These are phyloP conservation scores for Furnarius figulus DNA, from an alignment of 2,113 vertebrate species.

Conservation along the genomic window DNA sequence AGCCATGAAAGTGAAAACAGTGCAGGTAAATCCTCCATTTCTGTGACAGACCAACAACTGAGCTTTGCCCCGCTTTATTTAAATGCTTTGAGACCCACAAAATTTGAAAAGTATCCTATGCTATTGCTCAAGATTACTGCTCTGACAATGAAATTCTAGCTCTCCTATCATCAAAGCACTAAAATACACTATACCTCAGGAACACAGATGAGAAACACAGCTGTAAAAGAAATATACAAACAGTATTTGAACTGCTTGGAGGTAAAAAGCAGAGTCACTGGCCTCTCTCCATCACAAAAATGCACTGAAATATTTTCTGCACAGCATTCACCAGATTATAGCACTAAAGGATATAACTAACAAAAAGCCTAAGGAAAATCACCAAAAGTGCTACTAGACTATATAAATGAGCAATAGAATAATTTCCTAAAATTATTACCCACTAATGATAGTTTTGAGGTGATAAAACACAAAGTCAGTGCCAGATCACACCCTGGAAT, in stretches of 20 bases:
- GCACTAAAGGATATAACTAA: not conserved
- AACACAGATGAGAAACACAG: constrained; percentile 10
- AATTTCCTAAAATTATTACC: constrained; percentile 53
- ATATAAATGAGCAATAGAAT: constrained; percentile 34
- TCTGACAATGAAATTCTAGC: not conserved
- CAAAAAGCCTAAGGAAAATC: not conserved
- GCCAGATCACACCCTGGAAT: constrained; percentile 16
- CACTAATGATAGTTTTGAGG: constrained; percentile 52
- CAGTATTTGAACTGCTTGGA: not conserved
- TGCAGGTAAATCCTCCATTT: not conserved
- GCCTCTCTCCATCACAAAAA: not conserved
- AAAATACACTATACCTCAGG: not conserved
- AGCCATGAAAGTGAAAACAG: not conserved
- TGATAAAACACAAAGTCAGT: constrained; percentile 29
- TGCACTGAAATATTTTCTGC: constrained; percentile 13
- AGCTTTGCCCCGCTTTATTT: not conserved
- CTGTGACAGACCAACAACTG: not conserved
- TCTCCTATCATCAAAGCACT: not conserved
- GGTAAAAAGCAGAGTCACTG: not conserved
- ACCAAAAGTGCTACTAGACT: not conserved
- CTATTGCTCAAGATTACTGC: not conserved
- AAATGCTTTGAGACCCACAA: not conserved
- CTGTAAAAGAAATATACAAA: constrained; percentile 35
- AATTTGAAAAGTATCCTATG: not conserved
- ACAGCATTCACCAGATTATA: not conserved